Percentiles rank a stretch among this genome's conserved stretches.
phyloP scores from a whole-genome alignment of 2,113 vertebrate genomes.

The Sigmodon hispidus region DNA sequence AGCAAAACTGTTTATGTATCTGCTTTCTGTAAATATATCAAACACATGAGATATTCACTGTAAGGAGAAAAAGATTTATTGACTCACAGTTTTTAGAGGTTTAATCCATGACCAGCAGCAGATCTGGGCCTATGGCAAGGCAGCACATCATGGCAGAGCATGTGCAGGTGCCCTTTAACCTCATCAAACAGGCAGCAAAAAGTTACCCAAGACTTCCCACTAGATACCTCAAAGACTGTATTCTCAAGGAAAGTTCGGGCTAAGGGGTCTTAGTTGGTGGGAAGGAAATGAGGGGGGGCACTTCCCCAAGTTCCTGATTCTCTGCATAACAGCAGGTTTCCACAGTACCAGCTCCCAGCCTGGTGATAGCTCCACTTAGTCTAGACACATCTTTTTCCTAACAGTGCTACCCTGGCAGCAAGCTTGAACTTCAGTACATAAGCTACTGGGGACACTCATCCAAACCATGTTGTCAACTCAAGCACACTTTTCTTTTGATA shows the following conservation, averaged over 20 bases:
- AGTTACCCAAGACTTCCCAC: not conserved
- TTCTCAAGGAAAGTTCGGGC: not conserved
- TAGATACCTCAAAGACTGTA: not conserved
- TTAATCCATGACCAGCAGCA: not conserved
- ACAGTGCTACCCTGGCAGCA: not conserved
- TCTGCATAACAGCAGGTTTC: not conserved
- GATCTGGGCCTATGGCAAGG: not conserved
- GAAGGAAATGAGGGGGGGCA: not conserved
- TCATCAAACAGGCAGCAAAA: not conserved
- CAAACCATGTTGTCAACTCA: not conserved
- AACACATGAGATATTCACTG: not conserved
- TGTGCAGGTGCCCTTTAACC: not conserved
- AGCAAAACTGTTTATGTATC: not conserved
- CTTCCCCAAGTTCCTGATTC: not conserved
- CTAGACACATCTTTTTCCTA: not conserved
- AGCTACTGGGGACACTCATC: not conserved
- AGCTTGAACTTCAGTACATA: not conserved
- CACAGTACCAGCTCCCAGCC: not conserved
- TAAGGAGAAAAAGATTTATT: not conserved
- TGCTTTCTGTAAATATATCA: not conserved
- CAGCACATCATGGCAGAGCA: not conserved
- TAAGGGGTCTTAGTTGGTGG: not conserved
- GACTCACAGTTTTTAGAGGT: not conserved
- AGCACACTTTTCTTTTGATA: not conserved
- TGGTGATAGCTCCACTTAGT: not conserved